These are phyloP conservation scores for Malacoraja senta DNA, from an alignment of 2,797 vertebrate species.

Conservation along the genomic window DNA sequence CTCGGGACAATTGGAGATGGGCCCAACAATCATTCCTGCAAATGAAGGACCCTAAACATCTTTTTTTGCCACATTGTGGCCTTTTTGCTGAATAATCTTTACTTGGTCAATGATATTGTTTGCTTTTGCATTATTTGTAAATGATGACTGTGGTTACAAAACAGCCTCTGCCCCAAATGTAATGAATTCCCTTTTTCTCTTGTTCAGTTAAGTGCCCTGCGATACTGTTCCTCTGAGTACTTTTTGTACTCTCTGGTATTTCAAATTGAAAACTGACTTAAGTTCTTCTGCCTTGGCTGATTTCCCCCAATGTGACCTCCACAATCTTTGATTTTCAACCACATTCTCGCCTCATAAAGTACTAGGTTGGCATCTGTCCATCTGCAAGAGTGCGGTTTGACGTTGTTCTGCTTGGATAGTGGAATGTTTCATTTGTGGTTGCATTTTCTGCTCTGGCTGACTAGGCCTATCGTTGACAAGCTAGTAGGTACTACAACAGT, in stretches of 20 bases:
- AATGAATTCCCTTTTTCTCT: not conserved
- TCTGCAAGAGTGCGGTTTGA: not conserved
- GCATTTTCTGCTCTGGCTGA: not conserved
- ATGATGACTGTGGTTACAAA: not conserved
- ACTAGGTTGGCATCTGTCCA: no score
- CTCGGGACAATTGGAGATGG: no score
- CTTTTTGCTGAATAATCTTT: no score
- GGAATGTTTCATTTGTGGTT: no score
- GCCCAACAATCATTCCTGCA: no score
- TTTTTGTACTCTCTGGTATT: not conserved
- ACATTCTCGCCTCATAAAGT: not conserved
- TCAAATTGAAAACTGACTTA: not conserved
- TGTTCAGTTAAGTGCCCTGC: not conserved
- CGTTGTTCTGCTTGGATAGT: no score
- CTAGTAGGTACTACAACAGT: no score
- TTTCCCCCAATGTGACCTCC: not conserved
- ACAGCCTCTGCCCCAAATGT: not conserved
- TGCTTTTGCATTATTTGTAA: not conserved
- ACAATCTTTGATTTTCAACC: not conserved
- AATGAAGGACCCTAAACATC: no score
- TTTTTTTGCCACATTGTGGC: no score
- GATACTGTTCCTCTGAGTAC: no score
- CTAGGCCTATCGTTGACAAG: no score
- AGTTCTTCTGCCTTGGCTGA: not conserved
- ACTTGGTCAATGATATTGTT: not conserved